A percentile compares a stretch with the other conserved stretches of the same genome.
phyloP scores from a whole-genome alignment of 2,888 invertebrate species.

The Lampropteryx suffumata region DNA sequence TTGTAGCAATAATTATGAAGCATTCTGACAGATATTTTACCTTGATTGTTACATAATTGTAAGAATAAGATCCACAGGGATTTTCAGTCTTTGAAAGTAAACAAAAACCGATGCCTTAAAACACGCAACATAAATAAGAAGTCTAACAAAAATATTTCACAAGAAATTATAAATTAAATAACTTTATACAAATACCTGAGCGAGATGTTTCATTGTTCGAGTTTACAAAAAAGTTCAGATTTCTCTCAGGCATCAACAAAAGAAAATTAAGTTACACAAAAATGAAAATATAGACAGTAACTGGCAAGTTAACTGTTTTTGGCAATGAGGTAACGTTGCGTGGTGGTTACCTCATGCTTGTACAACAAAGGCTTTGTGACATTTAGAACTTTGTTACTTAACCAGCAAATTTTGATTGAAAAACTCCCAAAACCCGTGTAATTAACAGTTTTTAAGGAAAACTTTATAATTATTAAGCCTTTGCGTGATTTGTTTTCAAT shows the following conservation, averaged over 20 bases:
- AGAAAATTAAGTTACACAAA: neutral
- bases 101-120: no score
- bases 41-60: no score
- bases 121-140: neutral
- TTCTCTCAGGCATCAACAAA: neutral
- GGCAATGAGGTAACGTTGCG: conserved; percentile 9
- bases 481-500: no score
- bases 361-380: conserved; percentile 3
- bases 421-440: conserved; percentile 5
- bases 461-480: neutral
- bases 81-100: no score
- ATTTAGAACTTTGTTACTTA: conserved; percentile 11
- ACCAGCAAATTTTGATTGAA: conserved; percentile 2
- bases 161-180: neutral
- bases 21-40: no score
- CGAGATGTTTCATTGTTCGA: conserved; percentile 6
- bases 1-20: no score
- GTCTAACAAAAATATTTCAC: neutral
- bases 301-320: neutral
- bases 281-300: neutral
- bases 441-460: conserved; percentile 1
- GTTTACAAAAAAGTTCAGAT: conserved; percentile 1
- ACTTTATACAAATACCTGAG: neutral
- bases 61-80: no score
- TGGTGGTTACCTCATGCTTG: conserved; percentile 5